phyloP scores from a whole-genome alignment of 2,113 vertebrate genomes.

The Andinoacara biseriatus region DNA sequence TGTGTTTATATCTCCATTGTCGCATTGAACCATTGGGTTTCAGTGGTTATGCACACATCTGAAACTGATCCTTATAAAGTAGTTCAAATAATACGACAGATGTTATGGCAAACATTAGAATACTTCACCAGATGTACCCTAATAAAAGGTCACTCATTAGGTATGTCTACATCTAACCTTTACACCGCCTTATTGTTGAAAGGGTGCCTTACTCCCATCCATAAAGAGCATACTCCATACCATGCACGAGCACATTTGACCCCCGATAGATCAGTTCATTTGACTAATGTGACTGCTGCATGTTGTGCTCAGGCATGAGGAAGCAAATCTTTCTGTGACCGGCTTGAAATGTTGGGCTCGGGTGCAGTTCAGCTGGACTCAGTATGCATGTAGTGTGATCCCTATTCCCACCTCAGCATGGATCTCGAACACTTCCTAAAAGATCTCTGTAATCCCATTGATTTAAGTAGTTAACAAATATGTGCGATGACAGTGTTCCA shows the following conservation, averaged over 20 bases:
- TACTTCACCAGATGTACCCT: background rate
- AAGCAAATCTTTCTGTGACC: background rate
- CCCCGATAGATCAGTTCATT: background rate
- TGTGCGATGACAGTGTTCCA: background rate
- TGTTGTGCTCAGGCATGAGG: background rate
- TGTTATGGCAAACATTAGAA: background rate
- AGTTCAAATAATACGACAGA: background rate
- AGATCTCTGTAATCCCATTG: no score
- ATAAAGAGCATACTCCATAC: background rate
- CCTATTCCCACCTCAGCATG: background rate
- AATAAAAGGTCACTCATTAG: background rate
- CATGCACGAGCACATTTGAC: background rate
- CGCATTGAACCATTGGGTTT: slow-evolving; percentile 3
- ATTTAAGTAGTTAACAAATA: background rate
- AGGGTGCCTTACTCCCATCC: background rate
- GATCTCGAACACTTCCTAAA: background rate
- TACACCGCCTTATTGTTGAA: background rate
- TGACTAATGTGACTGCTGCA: background rate
- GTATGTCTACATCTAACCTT: background rate
- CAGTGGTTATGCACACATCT: background rate
- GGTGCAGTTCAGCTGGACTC: background rate
- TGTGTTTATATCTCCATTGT: background rate
- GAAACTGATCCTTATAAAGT: background rate
- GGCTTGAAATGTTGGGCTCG: background rate
- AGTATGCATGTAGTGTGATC: background rate